A percentile compares a stretch with the other conserved stretches of the same genome.
phyloP scores from a whole-genome alignment of 2,888 invertebrate species.

The Drosophila yooni region DNA sequence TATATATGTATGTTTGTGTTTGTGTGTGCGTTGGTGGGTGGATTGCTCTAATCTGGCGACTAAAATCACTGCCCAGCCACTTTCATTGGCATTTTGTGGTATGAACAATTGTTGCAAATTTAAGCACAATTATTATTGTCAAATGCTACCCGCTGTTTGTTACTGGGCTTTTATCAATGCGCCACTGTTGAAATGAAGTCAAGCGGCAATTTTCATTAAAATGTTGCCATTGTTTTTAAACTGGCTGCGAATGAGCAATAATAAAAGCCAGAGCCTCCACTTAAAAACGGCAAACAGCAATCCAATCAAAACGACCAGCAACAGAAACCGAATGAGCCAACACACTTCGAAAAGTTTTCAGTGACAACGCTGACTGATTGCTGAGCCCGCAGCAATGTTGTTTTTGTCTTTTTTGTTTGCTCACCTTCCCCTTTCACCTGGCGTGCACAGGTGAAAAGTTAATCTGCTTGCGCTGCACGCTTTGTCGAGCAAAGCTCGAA shows the following conservation, averaged over 20 bases:
- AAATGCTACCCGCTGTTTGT: slow-evolving; percentile 26
- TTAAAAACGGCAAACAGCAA: slow-evolving; percentile 72
- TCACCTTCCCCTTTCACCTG: slow-evolving; percentile 3
- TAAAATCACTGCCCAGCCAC: slow-evolving; percentile 68
- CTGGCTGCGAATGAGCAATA: slow-evolving; percentile 74
- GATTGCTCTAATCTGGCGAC: slow-evolving; percentile 61
- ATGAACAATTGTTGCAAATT: slow-evolving; percentile 74
- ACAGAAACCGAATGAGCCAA: slow-evolving; percentile 21
- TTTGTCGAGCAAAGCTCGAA: slow-evolving; percentile 70
- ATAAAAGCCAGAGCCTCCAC: slow-evolving; percentile 67
- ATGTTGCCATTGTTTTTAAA: slow-evolving; percentile 74
- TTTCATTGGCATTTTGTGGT: slow-evolving; percentile 57
- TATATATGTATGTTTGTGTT: background rate
- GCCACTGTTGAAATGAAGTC: slow-evolving; percentile 71
- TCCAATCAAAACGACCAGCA: slow-evolving; percentile 73
- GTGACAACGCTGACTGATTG: slow-evolving; percentile 72
- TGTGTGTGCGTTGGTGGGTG: slow-evolving; percentile 35
- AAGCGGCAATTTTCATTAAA: slow-evolving; percentile 83
- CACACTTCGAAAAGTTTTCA: slow-evolving; percentile 31
- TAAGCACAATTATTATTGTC: slow-evolving; percentile 67
- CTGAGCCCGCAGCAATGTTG: slow-evolving; percentile 50
- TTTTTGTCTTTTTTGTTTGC: background rate
- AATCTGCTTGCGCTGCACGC: slow-evolving; percentile 80
- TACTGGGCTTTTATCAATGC: slow-evolving; percentile 53
- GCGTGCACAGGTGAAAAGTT: slow-evolving; percentile 73